Conservation (phyloP, 1,140 invertebrate genomes). For the Drosophila lacertosa region DNA sequence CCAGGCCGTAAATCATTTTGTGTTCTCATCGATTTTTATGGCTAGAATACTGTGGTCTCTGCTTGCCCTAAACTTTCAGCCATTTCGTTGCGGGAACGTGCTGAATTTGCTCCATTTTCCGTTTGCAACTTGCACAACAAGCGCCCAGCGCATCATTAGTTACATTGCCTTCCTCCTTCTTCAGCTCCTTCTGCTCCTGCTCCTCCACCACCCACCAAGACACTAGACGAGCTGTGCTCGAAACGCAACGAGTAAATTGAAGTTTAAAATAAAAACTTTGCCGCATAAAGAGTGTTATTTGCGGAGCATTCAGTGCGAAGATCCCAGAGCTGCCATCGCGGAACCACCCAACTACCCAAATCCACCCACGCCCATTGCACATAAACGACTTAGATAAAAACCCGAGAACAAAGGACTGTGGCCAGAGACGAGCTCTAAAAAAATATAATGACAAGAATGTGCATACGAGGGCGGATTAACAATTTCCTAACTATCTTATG, state of each 20-base stretch:
- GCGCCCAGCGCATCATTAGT: conserved; percentile 67
- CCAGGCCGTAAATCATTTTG: conserved; percentile 50
- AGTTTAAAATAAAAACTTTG: conserved; percentile 80
- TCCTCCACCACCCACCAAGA: conserved; percentile 2
- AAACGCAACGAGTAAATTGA: conserved; percentile 64
- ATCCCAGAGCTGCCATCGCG: conserved; percentile 24
- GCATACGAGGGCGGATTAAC: conserved; percentile 20
- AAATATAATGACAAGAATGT: conserved; percentile 64
- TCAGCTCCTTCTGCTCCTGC: too few species aligned
- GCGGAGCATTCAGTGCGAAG: conserved; percentile 47
- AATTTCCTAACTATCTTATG: neutral
- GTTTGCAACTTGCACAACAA: conserved; percentile 66
- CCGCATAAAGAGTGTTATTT: conserved; percentile 72
- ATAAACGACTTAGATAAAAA: conserved; percentile 71
- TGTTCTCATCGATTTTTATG: conserved; percentile 44
- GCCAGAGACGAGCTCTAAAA: conserved; percentile 64
- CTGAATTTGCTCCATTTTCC: conserved; percentile 79
- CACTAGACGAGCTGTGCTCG: conserved; percentile 20
- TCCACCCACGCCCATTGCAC: conserved; percentile 42
- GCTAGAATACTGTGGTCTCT: conserved; percentile 15
- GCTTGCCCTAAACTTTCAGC: conserved; percentile 1
- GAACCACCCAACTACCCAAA: neutral
- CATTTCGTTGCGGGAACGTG: conserved; percentile 56
- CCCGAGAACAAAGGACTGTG: conserved; percentile 71
- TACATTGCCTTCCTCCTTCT: conserved; percentile 49